A percentile compares a stretch with the other conserved stretches of the same genome.
Conservation (phyloP, 1,140 invertebrate species). For the Coenobita brevimanus region DNA sequence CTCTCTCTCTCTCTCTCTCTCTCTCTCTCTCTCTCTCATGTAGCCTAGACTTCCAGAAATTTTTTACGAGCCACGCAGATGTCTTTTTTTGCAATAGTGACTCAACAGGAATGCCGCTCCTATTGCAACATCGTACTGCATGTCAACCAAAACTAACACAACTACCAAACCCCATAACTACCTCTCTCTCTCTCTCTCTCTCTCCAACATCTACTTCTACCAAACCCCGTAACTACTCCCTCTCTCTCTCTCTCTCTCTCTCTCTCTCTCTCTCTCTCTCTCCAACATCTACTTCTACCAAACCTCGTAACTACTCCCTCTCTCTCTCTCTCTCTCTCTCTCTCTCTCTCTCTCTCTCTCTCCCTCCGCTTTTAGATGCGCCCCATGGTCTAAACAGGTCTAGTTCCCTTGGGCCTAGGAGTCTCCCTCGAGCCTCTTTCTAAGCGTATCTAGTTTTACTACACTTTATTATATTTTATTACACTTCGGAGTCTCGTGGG, state of each 20-base stretch:
- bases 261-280: neutral
- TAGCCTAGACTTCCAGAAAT: neutral
- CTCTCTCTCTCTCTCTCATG: conserved; percentile 9
- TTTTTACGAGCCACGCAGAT: no score
- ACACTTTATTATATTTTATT: no score
- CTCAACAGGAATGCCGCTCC: no score
- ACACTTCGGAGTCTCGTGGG: no score
- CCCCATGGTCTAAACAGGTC: no score
- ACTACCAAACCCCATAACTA: no score
- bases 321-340: neutral
- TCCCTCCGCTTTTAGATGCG: neutral
- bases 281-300: neutral
- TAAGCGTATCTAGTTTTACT: no score
- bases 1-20: conserved; percentile 10
- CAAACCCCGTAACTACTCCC: neutral
- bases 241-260: neutral
- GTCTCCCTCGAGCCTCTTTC: no score
- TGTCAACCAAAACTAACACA: no score
- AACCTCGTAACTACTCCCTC: neutral
- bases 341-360: neutral
- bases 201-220: neutral
- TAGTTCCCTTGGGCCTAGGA: no score
- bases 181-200: neutral
- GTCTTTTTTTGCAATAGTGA: no score
- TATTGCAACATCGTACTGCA: no score